These are phyloP conservation scores for Portevinia maculata DNA, from an alignment of 2,888 invertebrate species.

Conservation along the genomic window DNA sequence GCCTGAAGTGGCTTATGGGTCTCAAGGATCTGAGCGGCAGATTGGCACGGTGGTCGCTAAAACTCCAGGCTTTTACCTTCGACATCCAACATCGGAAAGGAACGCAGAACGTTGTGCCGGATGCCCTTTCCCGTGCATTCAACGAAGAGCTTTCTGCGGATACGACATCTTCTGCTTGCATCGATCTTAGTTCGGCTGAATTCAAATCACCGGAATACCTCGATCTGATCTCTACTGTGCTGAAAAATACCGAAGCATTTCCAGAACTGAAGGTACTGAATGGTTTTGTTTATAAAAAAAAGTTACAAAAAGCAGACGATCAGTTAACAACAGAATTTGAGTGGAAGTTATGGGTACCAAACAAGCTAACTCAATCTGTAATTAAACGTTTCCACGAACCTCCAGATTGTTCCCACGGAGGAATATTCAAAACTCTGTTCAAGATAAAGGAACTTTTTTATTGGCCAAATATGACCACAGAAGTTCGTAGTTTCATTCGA, in stretches of 20 bases:
- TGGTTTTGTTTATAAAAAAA: not conserved
- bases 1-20: conserved; percentile 75
- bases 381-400: not conserved
- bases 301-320: not conserved
- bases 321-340: not conserved
- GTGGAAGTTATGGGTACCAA: not conserved
- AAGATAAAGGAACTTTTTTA: conserved; percentile 46
- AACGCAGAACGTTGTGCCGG: conserved; percentile 71
- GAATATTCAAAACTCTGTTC: conserved; percentile 43
- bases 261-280: not conserved
- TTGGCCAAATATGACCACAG: conserved; percentile 67
- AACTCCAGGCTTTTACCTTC: conserved; percentile 70
- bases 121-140: conserved; percentile 51
- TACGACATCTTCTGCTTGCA: conserved; percentile 14
- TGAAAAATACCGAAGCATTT: not conserved
- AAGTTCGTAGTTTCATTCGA: conserved; percentile 17
- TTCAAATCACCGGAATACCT: not conserved
- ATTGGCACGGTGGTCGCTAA: conserved; percentile 75
- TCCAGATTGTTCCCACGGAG: conserved; percentile 23
- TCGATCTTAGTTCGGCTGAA: conserved; percentile 28
- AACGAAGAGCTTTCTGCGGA: conserved; percentile 5
- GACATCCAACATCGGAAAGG: conserved; percentile 75
- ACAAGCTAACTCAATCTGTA: not conserved
- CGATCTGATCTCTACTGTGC: not conserved
- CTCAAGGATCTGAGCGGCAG: conserved; percentile 75